phyloP scores from a whole-genome alignment of 2,888 invertebrate genomes.

The Melitaea athalia region DNA sequence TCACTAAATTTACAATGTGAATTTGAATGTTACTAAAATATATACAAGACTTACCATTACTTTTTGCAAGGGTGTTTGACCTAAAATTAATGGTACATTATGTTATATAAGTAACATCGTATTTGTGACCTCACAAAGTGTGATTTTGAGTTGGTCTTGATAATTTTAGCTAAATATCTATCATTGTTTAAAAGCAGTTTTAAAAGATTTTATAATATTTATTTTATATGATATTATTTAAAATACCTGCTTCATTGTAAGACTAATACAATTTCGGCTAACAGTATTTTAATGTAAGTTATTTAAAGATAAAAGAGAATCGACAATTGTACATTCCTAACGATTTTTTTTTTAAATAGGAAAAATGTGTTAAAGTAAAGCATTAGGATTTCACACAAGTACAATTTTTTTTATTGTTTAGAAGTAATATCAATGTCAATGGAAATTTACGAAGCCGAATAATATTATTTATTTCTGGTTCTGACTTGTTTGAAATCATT shows the following conservation, averaged over 20 bases:
- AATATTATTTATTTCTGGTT: background rate
- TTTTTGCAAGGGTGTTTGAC: slow-evolving; percentile 30
- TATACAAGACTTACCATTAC: slow-evolving; percentile 17
- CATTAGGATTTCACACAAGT: slow-evolving; percentile 61
- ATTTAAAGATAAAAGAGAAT: slow-evolving; percentile 31
- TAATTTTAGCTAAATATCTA: slow-evolving; percentile 37
- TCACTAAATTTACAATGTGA: slow-evolving; percentile 18
- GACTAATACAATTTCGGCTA: slow-evolving; percentile 36
- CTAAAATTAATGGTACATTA: slow-evolving; percentile 19
- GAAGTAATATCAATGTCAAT: slow-evolving; percentile 30
- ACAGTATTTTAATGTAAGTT: slow-evolving; percentile 48
- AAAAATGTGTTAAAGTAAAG: slow-evolving; percentile 44
- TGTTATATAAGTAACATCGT: slow-evolving; percentile 23
- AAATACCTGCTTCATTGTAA: slow-evolving; percentile 32
- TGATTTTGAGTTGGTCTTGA: slow-evolving; percentile 36
- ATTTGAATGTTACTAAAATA: slow-evolving; percentile 17
- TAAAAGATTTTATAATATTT: slow-evolving; percentile 40
- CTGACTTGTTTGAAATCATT: background rate
- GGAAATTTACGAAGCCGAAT: slow-evolving; percentile 30
- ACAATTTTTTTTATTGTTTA: slow-evolving; percentile 56
- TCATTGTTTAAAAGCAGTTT: slow-evolving; percentile 36
- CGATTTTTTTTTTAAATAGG: slow-evolving; percentile 50
- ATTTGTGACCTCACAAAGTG: slow-evolving; percentile 32
- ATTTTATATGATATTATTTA: slow-evolving; percentile 36
- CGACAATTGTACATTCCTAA: slow-evolving; percentile 59